Evolutionary conservation across 2,888 invertebrate genomes (phyloP).

Genomic region (Cataglyphis albicans): DNA sequence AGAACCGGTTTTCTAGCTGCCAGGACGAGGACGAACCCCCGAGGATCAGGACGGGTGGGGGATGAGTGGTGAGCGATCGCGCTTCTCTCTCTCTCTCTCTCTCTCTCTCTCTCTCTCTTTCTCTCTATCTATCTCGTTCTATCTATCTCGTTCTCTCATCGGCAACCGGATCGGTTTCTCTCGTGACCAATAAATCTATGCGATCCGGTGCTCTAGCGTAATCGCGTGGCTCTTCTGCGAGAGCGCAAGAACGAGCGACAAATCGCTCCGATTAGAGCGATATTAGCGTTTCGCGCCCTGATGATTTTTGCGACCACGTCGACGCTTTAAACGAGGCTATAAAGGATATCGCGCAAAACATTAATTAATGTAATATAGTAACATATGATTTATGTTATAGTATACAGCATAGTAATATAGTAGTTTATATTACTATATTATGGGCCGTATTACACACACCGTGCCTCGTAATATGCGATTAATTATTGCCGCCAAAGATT

Average conservation of each 20-base stretch:
- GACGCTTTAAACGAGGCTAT: conserved; percentile 24
- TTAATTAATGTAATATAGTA: conserved; percentile 29
- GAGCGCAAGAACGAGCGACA: conserved; percentile 37
- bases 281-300: conserved; percentile 31
- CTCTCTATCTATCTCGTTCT: conserved; percentile 20
- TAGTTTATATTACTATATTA: background rate
- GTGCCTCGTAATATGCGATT: conserved; percentile 35
- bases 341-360: conserved; percentile 1
- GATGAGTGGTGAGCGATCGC: conserved; percentile 10
- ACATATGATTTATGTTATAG: background rate
- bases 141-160: conserved; percentile 13
- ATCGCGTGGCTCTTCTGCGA: conserved; percentile 31
- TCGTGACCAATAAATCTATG: conserved; percentile 31
- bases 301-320: conserved; percentile 15
- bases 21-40: conserved; percentile 53
- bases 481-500: conserved; percentile 46
- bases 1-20: conserved; percentile 77
- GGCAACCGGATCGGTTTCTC: conserved; percentile 30
- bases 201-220: conserved; percentile 15
- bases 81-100: conserved; percentile 8
- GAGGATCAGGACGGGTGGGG: background rate
- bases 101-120: conserved; percentile 13
- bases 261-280: conserved; percentile 42
- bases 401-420: background rate
- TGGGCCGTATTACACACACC: background rate